Conservation (phyloP, 1,140 invertebrate genomes). For the Agrilus planipennis region DNA sequence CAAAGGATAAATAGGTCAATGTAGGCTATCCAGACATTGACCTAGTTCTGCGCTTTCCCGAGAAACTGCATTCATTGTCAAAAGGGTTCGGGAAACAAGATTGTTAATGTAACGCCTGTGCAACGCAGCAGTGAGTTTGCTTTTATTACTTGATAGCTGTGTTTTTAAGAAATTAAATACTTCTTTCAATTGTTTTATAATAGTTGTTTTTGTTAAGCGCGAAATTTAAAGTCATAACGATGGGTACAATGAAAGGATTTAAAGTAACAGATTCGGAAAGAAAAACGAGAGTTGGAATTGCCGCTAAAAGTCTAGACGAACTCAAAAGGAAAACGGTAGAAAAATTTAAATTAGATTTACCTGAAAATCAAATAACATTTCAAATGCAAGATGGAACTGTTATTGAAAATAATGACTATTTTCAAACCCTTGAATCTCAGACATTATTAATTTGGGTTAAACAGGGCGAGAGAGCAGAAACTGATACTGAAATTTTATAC, state of each 20-base stretch:
- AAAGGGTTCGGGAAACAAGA: too few relatives aligned
- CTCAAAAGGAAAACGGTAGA: constrained; percentile 30
- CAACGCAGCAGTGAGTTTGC: too few relatives aligned
- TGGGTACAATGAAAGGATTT: constrained; percentile 23
- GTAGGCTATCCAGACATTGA: too few relatives aligned
- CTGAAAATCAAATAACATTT: constrained; percentile 22
- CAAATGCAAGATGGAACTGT: constrained; percentile 52
- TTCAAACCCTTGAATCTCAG: constrained; percentile 55
- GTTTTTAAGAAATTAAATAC: too few relatives aligned
- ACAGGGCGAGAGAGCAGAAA: constrained; percentile 35
- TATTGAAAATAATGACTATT: constrained; percentile 61
- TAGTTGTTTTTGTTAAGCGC: too few relatives aligned
- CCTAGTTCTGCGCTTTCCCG: too few relatives aligned
- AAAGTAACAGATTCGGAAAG: constrained; percentile 33
- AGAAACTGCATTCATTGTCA: too few relatives aligned
- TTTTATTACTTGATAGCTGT: too few relatives aligned
- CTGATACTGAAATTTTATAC: constrained; percentile 32
- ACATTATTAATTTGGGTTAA: constrained; percentile 53
- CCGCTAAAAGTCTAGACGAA: constrained; percentile 29
- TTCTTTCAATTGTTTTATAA: too few relatives aligned
- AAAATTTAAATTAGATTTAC: constrained; percentile 29
- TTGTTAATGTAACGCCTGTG: too few relatives aligned
- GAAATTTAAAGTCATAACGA: too few relatives aligned
- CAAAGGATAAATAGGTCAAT: too few relatives aligned
- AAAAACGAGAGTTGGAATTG: constrained; percentile 31